A percentile compares a stretch with the other conserved stretches of the same genome.
phyloP scores from a whole-genome alignment of 1,140 invertebrate genomes.

The Colletes gigas region DNA sequence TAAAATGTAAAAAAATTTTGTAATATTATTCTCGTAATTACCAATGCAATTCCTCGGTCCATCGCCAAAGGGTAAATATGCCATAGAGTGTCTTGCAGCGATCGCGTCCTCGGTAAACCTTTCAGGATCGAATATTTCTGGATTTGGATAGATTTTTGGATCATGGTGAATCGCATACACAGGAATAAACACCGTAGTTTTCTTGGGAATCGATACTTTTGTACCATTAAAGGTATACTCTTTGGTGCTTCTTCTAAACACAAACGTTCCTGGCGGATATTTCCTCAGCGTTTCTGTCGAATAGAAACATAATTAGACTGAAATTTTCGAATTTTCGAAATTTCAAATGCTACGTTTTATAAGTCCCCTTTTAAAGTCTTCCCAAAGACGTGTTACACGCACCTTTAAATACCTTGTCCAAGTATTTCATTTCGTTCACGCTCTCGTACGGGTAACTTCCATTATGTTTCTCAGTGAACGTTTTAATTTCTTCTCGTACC shows the following conservation, averaged over 20 bases:
- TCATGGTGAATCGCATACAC: constrained; percentile 18
- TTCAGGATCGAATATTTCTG: constrained; percentile 41
- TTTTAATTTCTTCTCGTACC: constrained; percentile 79
- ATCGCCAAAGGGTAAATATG: constrained; percentile 34
- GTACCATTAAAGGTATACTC: constrained; percentile 30
- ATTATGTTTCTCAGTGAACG: constrained; percentile 47
- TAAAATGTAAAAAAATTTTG: background rate
- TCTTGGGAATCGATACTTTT: constrained; percentile 17
- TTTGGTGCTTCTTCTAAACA: background rate
- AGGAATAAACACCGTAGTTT: background rate
- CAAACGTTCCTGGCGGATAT: background rate
- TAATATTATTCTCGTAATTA: constrained; percentile 17
- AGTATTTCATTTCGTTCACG: constrained; percentile 66
- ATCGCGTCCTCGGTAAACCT: constrained; percentile 18
- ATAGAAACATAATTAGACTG: background rate
- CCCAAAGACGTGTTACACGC: too few relatives aligned
- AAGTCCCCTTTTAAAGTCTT: too few relatives aligned
- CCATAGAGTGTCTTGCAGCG: constrained; percentile 23
- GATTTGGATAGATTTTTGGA: constrained; percentile 19
- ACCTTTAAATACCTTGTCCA: constrained; percentile 69
- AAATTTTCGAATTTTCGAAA: background rate
- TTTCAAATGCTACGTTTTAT: constrained; percentile 14
- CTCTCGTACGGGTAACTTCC: constrained; percentile 59
- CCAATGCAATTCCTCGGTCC: constrained; percentile 48
- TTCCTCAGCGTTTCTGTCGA: constrained; percentile 34